Evolutionary conservation across 2,888 invertebrate genomes (phyloP), one percentile per base, ranked within the genome.

Genomic region (Tachina fera): DNA sequence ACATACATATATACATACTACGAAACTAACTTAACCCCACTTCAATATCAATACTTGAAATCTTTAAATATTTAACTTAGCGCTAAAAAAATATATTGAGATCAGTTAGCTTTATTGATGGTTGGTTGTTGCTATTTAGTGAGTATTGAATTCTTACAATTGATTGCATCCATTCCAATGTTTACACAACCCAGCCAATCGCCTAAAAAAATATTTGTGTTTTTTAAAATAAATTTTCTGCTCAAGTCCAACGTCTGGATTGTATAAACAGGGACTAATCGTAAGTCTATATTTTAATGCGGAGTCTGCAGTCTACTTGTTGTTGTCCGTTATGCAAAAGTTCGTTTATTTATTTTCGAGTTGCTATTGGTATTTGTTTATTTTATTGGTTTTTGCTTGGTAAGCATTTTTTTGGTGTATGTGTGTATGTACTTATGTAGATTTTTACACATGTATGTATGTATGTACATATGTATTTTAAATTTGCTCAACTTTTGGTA

Each of bases 401-500:
- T 61, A 16, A 53, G 1, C 39, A 10, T 13, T 72, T 43, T 49
- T 11, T 56, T 72, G 11, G 60, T 56, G 47, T 43, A 51, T 19
- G 6, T 6, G 2, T 31, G 6, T 9, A 53, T n/a, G n/a, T n/a
- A n/a, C n/a, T n/a, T n/a, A n/a, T n/a, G n/a, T n/a, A n/a, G n/a
- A n/a, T n/a, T n/a, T n/a, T n/a, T n/a, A n/a, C n/a, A n/a, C n/a
- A n/a, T n/a, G n/a, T 16, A 16, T 9, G 1, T 16, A 53, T 53
- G 16, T 53, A n/a, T 53, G n/a, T n/a, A 14, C 3, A 4, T 51
- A 51, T 14, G 51, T 14, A 16, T 45, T 63, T 11, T 19, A 68
- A 61, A 39, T 68, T 81, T 70, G 60, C 49, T 72, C 77, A 83
- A 83, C 77, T 65, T 83, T 83, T 83, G 83, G 58, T 83, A 77